Conservation (phyloP, 2,888 invertebrate species). For the Cantharis rustica region DNA sequence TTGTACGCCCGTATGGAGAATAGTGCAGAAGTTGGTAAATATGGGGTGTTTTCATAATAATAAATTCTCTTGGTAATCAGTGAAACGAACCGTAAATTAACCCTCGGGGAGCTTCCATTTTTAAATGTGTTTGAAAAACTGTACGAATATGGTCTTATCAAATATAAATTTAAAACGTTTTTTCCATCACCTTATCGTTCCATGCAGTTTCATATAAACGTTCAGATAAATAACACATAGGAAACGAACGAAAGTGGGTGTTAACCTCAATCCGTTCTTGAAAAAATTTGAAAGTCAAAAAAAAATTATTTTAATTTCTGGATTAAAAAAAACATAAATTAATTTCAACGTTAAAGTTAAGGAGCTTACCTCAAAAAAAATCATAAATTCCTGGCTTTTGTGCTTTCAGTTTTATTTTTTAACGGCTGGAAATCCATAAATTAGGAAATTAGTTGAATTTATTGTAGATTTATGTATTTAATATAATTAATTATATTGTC, state of each 20-base stretch:
- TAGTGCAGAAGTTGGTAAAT: not conserved
- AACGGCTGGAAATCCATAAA: not conserved
- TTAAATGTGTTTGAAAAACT: not conserved
- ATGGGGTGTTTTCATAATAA: not conserved
- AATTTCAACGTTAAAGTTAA: not conserved
- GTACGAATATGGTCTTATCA: not conserved
- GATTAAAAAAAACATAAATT: not conserved
- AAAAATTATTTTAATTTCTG: not conserved
- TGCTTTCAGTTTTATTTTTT: not conserved
- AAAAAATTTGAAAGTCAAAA: not conserved
- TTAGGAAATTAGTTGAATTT: not conserved
- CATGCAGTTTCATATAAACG: not conserved
- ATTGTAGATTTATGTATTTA: not conserved
- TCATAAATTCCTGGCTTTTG: not conserved
- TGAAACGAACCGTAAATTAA: not conserved
- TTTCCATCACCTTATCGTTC: not conserved
- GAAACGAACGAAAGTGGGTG: not conserved
- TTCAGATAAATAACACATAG: not conserved
- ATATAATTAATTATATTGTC: not conserved
- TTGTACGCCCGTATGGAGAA: not conserved
- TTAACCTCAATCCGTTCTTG: not conserved
- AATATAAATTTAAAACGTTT: not conserved
- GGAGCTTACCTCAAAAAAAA: not conserved
- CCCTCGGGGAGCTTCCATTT: not conserved
- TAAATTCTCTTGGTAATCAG: not conserved